Evolutionary conservation across 1,140 invertebrate genomes (phyloP).

Genomic region (Panulirus ornatus): DNA sequence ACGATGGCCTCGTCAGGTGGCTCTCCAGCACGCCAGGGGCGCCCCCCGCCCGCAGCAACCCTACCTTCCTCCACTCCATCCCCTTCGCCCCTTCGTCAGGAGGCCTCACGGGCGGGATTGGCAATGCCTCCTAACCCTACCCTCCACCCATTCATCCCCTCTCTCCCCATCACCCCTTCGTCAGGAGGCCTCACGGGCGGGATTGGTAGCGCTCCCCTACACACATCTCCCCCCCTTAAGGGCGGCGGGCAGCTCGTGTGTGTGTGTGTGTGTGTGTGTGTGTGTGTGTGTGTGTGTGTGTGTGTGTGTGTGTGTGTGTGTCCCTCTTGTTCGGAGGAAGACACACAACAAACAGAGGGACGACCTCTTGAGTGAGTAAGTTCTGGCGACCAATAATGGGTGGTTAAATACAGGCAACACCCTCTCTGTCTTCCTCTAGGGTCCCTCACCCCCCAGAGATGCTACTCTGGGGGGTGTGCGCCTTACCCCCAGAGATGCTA

Average conservation of each 20-base stretch:
- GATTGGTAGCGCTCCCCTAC: too few species aligned
- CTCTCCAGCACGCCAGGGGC: not conserved
- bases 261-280: too few species aligned
- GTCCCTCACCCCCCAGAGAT: too few species aligned
- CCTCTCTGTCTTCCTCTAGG: too few species aligned
- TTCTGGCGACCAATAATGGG: slow-evolving; percentile 62
- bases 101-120: slow-evolving; percentile 33
- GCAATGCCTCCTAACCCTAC: too few species aligned
- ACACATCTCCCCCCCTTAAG: not conserved
- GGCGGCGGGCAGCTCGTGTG: too few species aligned
- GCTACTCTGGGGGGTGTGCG: too few species aligned
- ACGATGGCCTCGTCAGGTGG: slow-evolving; percentile 20
- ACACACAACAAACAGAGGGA: slow-evolving; percentile 54
- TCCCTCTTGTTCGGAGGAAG: not conserved
- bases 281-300: too few species aligned
- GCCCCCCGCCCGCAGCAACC: not conserved
- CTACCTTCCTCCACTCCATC: not conserved
- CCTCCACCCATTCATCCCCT: not conserved
- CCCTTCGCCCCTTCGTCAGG: not conserved
- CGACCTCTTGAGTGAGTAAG: slow-evolving; percentile 64
- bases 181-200: slow-evolving; percentile 22
- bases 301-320: too few species aligned
- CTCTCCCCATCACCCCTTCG: not conserved
- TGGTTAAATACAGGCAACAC: slow-evolving; percentile 57
- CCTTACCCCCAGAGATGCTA: too few species aligned